Evolutionary conservation across 2,797 vertebrate genomes (phyloP).

Genomic region (Melanotaenia parkinsoni): DNA sequence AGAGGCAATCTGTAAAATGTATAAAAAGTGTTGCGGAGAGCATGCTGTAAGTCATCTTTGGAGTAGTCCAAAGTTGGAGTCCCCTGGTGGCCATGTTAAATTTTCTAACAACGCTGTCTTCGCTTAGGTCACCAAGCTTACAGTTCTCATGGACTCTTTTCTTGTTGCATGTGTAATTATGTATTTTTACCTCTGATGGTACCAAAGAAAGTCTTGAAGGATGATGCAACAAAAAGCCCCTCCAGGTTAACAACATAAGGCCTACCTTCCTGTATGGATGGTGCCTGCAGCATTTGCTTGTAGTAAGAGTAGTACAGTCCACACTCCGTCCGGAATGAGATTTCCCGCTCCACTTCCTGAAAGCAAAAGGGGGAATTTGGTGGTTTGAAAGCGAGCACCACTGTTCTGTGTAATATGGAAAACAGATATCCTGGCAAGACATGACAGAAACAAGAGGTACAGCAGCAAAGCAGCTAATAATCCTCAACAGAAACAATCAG

Average conservation of each 20-base stretch:
- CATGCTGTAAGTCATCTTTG: too few species aligned
- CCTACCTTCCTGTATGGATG: constrained; percentile 91
- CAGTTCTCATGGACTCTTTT: too few species aligned
- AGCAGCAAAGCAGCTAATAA: constrained; percentile 47
- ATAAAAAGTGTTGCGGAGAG: too few species aligned
- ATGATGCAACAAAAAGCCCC: too few species aligned
- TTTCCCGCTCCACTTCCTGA: constrained; percentile 97
- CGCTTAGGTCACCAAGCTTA: too few species aligned
- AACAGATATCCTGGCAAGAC: constrained; percentile 63
- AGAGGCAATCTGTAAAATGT: too few species aligned
- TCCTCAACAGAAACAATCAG: constrained; percentile 42
- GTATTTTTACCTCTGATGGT: too few species aligned
- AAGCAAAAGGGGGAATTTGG: constrained; percentile 58
- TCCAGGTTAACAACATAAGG: neutral
- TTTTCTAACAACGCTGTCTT: too few species aligned
- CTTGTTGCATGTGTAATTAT: too few species aligned
- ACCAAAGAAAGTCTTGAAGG: too few species aligned
- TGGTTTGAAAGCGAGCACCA: constrained; percentile 19
- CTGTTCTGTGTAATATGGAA: constrained; percentile 50
- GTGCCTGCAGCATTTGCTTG: constrained; percentile 95
- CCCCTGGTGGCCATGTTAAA: too few species aligned
- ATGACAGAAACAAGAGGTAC: constrained; percentile 48
- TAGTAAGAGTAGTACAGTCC: constrained; percentile 99
- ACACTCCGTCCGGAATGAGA: constrained; percentile 98
- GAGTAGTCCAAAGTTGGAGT: too few species aligned